A percentile compares a stretch with the other conserved stretches of the same genome.
Evolutionary conservation across 2,113 vertebrate genomes (phyloP).

Genomic region (Strix aluco): DNA sequence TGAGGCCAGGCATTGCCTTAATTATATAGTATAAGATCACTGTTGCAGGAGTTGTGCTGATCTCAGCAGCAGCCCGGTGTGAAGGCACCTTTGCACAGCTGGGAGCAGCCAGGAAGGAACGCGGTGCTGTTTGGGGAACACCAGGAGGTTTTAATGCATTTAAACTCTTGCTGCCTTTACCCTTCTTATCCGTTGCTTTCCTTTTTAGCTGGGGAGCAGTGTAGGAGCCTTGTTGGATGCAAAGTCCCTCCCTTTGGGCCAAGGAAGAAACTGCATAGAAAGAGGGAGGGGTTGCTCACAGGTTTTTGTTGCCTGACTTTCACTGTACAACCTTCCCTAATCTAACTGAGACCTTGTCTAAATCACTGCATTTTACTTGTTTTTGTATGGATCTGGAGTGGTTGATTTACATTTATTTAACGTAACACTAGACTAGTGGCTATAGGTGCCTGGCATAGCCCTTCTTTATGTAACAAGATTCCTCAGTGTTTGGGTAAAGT

Average conservation of each 20-base stretch:
- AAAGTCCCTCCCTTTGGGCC: fast-evolving
- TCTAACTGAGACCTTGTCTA: background rate
- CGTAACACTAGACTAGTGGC: background rate
- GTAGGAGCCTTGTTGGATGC: background rate
- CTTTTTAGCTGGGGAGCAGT: background rate
- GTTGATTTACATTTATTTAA: background rate
- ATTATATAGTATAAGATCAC: fast-evolving
- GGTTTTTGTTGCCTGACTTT: background rate
- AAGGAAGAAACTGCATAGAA: background rate
- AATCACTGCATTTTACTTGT: background rate
- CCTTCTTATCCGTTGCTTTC: background rate
- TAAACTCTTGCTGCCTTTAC: background rate
- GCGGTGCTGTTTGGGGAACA: fast-evolving
- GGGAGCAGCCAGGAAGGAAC: background rate
- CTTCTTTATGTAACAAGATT: background rate
- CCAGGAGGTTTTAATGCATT: background rate
- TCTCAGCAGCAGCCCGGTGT: fast-evolving
- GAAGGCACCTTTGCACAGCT: background rate
- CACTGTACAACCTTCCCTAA: fast-evolving
- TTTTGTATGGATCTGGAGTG: background rate
- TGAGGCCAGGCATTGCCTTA: background rate
- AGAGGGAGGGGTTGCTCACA: background rate
- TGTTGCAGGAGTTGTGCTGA: fast-evolving
- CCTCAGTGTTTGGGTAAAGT: background rate
- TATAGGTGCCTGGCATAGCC: fast-evolving